These are phyloP conservation scores for Xiphophorus hellerii DNA, from an alignment of 2,113 vertebrate species.

Conservation along the genomic window DNA sequence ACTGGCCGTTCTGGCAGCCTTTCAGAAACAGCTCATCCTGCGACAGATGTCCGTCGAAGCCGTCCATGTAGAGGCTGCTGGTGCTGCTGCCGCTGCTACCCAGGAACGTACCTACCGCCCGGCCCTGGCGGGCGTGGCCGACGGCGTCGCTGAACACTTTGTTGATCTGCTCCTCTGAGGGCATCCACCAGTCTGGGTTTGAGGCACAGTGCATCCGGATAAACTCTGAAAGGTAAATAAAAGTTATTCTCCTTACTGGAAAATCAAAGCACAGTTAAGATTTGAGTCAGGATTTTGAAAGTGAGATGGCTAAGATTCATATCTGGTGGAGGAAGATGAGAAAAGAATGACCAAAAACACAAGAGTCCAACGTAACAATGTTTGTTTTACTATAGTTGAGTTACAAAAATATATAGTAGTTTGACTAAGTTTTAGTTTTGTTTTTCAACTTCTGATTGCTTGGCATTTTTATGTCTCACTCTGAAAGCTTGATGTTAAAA, in stretches of 20 bases:
- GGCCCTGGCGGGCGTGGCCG: constrained; percentile 95
- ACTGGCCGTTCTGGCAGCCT: constrained; percentile 86
- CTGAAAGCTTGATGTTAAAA: background rate
- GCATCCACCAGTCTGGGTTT: constrained; percentile 99
- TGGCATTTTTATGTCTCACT: background rate
- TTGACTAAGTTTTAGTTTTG: too few species aligned
- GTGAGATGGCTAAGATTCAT: background rate
- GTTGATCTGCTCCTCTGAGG: constrained; percentile 98
- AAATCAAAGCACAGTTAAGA: background rate
- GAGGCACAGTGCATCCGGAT: constrained; percentile 99
- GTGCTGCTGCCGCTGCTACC: constrained; percentile 82
- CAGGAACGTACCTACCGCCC: constrained; percentile 93
- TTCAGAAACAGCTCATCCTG: constrained; percentile 88
- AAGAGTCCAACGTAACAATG: too few species aligned
- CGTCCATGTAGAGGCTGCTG: constrained; percentile 89
- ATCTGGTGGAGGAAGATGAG: too few species aligned
- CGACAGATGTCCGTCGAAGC: constrained; percentile 87
- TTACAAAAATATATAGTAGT: too few species aligned
- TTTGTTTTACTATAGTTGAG: too few species aligned
- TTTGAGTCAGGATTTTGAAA: background rate
- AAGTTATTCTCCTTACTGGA: background rate
- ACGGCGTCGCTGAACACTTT: constrained; percentile 98
- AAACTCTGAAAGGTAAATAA: constrained; percentile 84
- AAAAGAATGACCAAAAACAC: too few species aligned
- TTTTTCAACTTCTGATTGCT: background rate